Evolutionary conservation across 2,797 vertebrate genomes (phyloP).

Genomic region (Girardinus metallicus): DNA sequence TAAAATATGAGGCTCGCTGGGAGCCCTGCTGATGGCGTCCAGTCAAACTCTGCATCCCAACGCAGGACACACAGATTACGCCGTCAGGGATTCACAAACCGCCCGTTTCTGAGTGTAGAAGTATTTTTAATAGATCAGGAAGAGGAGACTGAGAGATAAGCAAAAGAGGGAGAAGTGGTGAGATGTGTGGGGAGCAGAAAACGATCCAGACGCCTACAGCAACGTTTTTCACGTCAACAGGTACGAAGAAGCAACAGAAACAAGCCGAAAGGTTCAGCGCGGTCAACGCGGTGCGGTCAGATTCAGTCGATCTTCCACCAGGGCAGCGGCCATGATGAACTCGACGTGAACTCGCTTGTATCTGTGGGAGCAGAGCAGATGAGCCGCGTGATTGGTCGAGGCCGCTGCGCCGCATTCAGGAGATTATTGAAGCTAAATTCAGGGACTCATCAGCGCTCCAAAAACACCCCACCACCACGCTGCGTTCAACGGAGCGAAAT

Average conservation of each 20-base stretch:
- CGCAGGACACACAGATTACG: slow-evolving; percentile 60
- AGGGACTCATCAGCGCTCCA: slow-evolving; percentile 11
- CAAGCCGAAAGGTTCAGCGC: slow-evolving; percentile 2
- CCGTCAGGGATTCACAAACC: slow-evolving; percentile 10
- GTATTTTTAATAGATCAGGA: slow-evolving; percentile 18
- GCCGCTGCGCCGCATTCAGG: slow-evolving; percentile 45
- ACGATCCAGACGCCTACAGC: not conserved
- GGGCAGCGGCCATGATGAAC: slow-evolving; percentile 71
- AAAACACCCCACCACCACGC: not conserved
- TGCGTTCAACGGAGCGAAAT: slow-evolving; percentile 41
- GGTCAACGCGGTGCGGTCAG: slow-evolving; percentile 19
- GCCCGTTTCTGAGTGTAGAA: slow-evolving; percentile 16
- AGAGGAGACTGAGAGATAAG: not conserved
- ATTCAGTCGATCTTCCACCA: slow-evolving; percentile 16
- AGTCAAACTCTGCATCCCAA: slow-evolving; percentile 25
- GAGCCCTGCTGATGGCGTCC: slow-evolving; percentile 55
- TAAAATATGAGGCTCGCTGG: not conserved
- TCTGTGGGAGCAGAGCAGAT: slow-evolving; percentile 67
- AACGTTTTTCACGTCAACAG: not conserved
- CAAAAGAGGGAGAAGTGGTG: not conserved
- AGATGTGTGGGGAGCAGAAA: not conserved
- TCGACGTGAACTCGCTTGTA: slow-evolving; percentile 67
- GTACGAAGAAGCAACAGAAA: not conserved
- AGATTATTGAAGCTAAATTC: slow-evolving; percentile 58
- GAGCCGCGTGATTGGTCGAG: slow-evolving; percentile 51